Percentiles rank a stretch among this genome's conserved stretches.
These are phyloP conservation scores for Lepus europaeus DNA, from an alignment of 2,113 vertebrate genomes.

Conservation along the genomic window DNA sequence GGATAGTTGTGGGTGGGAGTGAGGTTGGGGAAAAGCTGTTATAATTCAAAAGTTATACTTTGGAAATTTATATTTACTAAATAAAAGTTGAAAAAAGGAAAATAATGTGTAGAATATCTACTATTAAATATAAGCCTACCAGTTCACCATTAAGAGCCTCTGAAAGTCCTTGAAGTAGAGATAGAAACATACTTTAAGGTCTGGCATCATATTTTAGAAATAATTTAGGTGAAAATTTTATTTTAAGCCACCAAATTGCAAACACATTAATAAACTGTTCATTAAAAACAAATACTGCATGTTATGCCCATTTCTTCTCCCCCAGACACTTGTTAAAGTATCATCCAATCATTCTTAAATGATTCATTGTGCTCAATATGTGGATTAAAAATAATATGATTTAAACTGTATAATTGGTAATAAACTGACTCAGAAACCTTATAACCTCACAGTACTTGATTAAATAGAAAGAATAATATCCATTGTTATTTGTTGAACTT, in stretches of 20 bases:
- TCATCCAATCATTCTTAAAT: background rate
- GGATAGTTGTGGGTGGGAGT: too few species aligned
- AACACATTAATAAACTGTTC: conserved; percentile 7
- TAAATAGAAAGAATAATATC: background rate
- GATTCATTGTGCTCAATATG: background rate
- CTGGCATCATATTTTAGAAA: conserved; percentile 43
- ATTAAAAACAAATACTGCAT: conserved; percentile 10
- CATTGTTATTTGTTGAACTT: background rate
- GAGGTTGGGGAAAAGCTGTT: too few species aligned
- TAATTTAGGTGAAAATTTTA: background rate
- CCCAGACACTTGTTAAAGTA: background rate
- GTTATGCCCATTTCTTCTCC: background rate
- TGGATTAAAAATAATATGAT: background rate
- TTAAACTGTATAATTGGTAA: conserved; percentile 23
- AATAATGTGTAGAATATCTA: background rate
- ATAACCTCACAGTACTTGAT: background rate
- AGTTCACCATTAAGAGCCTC: background rate
- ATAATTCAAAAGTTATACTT: too few species aligned
- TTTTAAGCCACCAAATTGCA: conserved; percentile 36
- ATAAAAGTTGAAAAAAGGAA: background rate
- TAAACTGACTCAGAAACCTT: background rate
- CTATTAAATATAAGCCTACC: background rate
- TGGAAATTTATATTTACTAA: too few species aligned
- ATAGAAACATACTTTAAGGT: background rate
- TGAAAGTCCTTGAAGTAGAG: background rate